phyloP scores from a whole-genome alignment of 2,113 vertebrate genomes.

The Tyrannus savana region DNA sequence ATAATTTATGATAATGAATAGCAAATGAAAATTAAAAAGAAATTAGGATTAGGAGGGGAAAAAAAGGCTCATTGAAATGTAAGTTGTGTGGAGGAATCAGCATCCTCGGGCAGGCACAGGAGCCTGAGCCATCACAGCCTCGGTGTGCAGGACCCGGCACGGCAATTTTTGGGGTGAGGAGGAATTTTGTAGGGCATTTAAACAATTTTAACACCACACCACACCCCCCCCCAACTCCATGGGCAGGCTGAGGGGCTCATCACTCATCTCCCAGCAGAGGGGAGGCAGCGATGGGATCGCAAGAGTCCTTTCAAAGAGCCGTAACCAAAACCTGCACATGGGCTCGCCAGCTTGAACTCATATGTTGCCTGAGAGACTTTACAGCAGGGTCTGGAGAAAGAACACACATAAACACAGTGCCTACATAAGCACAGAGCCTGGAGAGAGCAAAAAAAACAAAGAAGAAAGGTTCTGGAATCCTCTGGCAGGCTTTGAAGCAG shows the following conservation, averaged over 20 bases:
- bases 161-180: background rate
- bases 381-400: background rate
- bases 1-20: background rate
- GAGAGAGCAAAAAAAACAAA: background rate
- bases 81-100: background rate
- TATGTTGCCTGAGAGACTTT: background rate
- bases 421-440: background rate
- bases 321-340: background rate
- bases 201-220: background rate
- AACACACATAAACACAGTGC: background rate
- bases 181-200: no score
- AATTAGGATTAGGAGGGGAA: background rate
- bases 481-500: slow-evolving; percentile 21
- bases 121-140: background rate
- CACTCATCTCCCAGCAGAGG: background rate
- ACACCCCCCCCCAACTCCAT: no score
- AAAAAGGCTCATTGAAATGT: background rate
- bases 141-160: background rate
- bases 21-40: background rate
- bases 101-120: background rate
- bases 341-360: background rate
- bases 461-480: background rate
- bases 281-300: background rate
- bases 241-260: background rate
- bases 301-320: background rate